Base-by-base conservation (phyloP, 2,113 vertebrate species). In the Enhydra lutris region DNA sequence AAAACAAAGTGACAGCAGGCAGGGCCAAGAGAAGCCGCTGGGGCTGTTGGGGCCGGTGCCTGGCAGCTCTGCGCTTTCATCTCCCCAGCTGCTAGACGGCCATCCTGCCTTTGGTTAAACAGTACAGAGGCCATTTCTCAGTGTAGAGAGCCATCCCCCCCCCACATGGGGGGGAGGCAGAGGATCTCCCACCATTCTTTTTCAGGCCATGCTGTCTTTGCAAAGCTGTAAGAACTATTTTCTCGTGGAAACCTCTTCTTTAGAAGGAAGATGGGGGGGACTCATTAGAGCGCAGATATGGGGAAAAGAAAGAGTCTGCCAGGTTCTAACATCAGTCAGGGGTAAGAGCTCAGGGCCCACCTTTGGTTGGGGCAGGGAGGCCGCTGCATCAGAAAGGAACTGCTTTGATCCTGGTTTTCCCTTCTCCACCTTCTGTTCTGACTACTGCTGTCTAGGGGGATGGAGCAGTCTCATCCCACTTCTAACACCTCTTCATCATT, bases 131-230 rank as follows among this genome's bases (percentile, higher is more conserved):
- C 52, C 61, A 20, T 18, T n/a, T 57, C 52, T 36, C 11, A 42
- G 73, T 26, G 36, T 78, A 36, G n/a, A 84, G 73, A 2, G 45
- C 45, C 45, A 1, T n/a, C 42, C 21, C 18, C 50, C 50, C 50
- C 14, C 50, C 1, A 52, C 24, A 4, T 6, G 3, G 31, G 5
- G 6, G 50, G 26, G 7, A 59, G 1, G 39, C 31, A 15, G 0
- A 9, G n/a, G 13, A 13, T 31, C 34, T 55, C 73, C 82, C 18
- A n/a, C 69, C 39, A 42, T 31, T 24, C 69, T n/a, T 65, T 52
- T 86, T 57, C n/a, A 85, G 50, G 39, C 11, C 79, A 52, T 34
- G 57, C 45, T 85, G 12, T 84, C 76, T 97, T 81, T 76, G 34
- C n/a, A 74, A 91, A 85, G 78, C 61, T 39, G n/a, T 29, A 45